Conservation (phyloP, 1,140 invertebrate genomes). For the Drosophila tristis region DNA sequence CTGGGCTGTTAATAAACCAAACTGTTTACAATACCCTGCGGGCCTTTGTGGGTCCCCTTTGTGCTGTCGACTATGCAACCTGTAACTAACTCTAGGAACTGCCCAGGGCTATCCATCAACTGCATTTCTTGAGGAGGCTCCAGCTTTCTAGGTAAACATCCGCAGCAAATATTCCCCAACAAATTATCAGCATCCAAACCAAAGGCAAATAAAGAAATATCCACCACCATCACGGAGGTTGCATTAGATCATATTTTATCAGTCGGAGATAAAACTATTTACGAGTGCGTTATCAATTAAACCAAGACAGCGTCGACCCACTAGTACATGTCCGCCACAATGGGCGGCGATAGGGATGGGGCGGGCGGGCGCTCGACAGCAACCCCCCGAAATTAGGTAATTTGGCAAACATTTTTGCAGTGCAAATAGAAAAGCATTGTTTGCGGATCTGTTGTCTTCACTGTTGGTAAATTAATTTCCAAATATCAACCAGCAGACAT, state of each 20-base stretch:
- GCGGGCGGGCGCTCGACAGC: slow-evolving; percentile 5
- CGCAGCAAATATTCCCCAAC: slow-evolving; percentile 18
- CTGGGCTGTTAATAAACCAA: slow-evolving; percentile 6
- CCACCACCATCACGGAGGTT: slow-evolving; percentile 10
- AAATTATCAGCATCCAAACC: slow-evolving; percentile 20
- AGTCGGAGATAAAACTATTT: slow-evolving; percentile 60
- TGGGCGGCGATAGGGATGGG: not conserved
- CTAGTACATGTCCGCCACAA: too few species aligned
- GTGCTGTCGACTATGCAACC: too few species aligned
- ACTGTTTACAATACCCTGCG: slow-evolving; percentile 9
- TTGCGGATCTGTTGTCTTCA: slow-evolving; percentile 7
- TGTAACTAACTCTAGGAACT: too few species aligned
- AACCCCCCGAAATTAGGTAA: slow-evolving; percentile 20
- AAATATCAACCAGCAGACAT: slow-evolving; percentile 18
- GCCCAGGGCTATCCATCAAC: too few species aligned
- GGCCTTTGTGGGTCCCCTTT: slow-evolving; percentile 1
- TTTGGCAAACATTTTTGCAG: slow-evolving; percentile 27
- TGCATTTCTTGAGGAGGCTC: not conserved
- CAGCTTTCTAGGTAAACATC: not conserved
- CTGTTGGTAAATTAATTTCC: slow-evolving; percentile 8
- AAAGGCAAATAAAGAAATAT: slow-evolving; percentile 27
- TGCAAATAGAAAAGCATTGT: slow-evolving; percentile 14
- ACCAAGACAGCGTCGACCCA: slow-evolving; percentile 13
- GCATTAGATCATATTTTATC: slow-evolving; percentile 57
- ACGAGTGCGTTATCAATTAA: slow-evolving; percentile 50